Evolutionary conservation across 2,113 vertebrate species (phyloP).

Genomic region (Leuciscus idus): DNA sequence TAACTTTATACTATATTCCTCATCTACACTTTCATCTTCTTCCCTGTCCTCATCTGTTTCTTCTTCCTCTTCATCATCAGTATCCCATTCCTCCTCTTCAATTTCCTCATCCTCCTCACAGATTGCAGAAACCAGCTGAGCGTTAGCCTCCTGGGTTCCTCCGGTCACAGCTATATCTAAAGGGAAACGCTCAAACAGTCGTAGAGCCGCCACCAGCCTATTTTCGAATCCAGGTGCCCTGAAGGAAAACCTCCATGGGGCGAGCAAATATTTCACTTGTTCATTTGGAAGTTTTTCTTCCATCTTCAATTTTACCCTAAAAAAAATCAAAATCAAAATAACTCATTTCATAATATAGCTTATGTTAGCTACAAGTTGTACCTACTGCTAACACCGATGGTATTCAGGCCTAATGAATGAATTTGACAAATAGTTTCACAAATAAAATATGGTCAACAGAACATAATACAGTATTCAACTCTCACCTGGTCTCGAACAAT

Average conservation of each 20-base stretch:
- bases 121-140: constrained; percentile 35
- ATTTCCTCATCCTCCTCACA: constrained; percentile 20
- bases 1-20: background rate
- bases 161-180: constrained; percentile 60
- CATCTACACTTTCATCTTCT: background rate
- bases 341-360: background rate
- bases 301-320: constrained; percentile 27
- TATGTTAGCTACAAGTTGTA: background rate
- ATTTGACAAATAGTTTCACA: background rate
- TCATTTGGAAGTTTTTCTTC: constrained; percentile 56
- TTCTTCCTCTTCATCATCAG: constrained; percentile 8
- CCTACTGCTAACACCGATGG: background rate
- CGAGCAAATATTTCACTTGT: constrained; percentile 42
- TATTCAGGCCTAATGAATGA: background rate
- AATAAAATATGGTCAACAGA: background rate
- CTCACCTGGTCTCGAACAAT: constrained; percentile 3
- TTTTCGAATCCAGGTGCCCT: constrained; percentile 46
- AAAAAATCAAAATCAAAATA: too few species aligned
- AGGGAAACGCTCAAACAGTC: constrained; percentile 51
- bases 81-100: constrained; percentile 14
- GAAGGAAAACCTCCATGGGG: constrained; percentile 53
- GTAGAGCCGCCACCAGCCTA: constrained; percentile 46
- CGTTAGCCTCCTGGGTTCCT: constrained; percentile 51
- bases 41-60: constrained; percentile 12
- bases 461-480: background rate